Conservation (phyloP, 1,140 invertebrate genomes). For the Magallana ariakensis region DNA sequence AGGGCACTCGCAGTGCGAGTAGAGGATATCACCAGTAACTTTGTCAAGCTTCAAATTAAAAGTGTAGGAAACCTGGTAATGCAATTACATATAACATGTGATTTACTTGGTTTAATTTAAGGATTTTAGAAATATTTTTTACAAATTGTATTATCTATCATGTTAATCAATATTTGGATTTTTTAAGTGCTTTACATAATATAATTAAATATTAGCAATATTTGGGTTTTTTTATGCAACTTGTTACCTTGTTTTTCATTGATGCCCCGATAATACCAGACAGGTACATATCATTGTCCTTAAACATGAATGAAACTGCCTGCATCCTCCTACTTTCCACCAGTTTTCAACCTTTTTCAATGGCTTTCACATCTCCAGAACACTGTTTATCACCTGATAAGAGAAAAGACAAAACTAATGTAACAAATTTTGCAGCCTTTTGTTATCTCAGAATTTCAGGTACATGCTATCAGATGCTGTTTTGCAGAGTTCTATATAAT, state of each 20-base stretch:
- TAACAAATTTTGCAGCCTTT: neutral
- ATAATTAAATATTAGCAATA: too few relatives aligned
- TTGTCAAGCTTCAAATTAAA: slow-evolving; percentile 42
- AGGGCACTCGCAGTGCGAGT: slow-evolving; percentile 51
- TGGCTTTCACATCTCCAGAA: neutral
- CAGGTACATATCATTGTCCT: neutral
- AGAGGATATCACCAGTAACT: slow-evolving; percentile 26
- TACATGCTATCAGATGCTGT: neutral
- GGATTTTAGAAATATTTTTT: too few relatives aligned
- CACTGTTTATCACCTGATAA: neutral
- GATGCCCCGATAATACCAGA: slow-evolving; percentile 20
- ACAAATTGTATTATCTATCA: too few relatives aligned
- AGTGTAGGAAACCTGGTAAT: slow-evolving; percentile 39
- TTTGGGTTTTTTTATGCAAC: too few relatives aligned
- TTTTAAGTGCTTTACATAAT: too few relatives aligned
- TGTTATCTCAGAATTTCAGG: neutral
- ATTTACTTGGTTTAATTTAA: too few relatives aligned
- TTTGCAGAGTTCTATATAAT: too few relatives aligned
- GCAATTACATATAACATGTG: neutral
- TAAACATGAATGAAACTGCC: too few relatives aligned
- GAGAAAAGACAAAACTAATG: neutral
- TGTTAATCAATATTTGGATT: too few relatives aligned
- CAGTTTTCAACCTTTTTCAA: too few relatives aligned
- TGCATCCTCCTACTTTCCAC: too few relatives aligned
- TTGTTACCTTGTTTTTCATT: slow-evolving; percentile 17